A percentile compares a stretch with the other conserved stretches of the same genome.
Conservation (phyloP, 2,888 invertebrate genomes). For the Busseola fusca region DNA sequence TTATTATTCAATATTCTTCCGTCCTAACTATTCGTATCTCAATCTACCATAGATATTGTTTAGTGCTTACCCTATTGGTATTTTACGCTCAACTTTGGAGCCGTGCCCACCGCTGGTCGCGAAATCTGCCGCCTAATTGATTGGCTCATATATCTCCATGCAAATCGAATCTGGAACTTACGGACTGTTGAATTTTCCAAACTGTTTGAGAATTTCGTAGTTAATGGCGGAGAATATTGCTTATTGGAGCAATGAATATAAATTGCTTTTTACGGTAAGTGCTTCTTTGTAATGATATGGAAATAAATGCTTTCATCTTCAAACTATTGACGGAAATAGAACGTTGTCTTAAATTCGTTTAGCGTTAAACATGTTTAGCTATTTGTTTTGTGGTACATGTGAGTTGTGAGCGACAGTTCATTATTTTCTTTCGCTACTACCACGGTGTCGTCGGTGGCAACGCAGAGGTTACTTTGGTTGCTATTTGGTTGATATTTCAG, state of each 20-base stretch:
- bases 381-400: background rate
- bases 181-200: slow-evolving; percentile 41
- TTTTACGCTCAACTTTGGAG: slow-evolving; percentile 54
- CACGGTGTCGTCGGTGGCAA: background rate
- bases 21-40: background rate
- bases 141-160: slow-evolving; percentile 49
- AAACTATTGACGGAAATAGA: background rate
- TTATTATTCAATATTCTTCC: background rate
- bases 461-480: background rate
- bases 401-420: too few relatives aligned
- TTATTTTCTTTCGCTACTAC: background rate
- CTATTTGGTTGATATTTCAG: too few relatives aligned
- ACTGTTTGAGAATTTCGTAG: slow-evolving; percentile 38
- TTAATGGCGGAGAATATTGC: background rate
- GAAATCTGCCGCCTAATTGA: slow-evolving; percentile 56
- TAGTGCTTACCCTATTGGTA: slow-evolving; percentile 30
- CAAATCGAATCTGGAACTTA: slow-evolving; percentile 46
- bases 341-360: background rate
- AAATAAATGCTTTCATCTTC: background rate
- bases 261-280: background rate
- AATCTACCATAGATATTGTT: slow-evolving; percentile 27
- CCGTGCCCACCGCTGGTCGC: slow-evolving; percentile 56
- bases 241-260: background rate
- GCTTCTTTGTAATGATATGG: background rate
- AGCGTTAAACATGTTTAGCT: background rate